phyloP scores from a whole-genome alignment of 2,888 invertebrate genomes.

The Osedax fenrisi region DNA sequence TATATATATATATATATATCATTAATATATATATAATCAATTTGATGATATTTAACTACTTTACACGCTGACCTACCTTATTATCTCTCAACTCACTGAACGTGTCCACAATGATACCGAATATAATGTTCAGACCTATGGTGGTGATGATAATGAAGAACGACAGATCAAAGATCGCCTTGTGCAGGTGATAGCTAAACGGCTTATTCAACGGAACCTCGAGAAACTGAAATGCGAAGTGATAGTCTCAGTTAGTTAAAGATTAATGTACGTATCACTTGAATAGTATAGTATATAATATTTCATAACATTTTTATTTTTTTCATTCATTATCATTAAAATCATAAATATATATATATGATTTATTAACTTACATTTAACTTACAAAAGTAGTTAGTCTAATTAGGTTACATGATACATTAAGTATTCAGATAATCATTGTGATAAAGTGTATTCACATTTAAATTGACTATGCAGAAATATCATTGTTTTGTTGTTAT shows the following conservation, averaged over 20 bases:
- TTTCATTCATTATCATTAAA: background rate
- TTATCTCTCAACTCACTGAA: conserved; percentile 49
- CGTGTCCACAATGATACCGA: conserved; percentile 50
- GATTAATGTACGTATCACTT: background rate
- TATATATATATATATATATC: too few species aligned
- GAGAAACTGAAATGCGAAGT: conserved; percentile 34
- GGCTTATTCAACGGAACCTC: conserved; percentile 33
- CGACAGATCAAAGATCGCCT: conserved; percentile 44
- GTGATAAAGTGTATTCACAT: too few species aligned
- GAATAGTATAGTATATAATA: background rate
- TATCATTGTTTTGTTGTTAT: too few species aligned
- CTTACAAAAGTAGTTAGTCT: too few species aligned
- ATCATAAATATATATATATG: background rate
- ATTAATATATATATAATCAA: background rate
- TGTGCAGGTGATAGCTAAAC: conserved; percentile 38
- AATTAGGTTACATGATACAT: too few species aligned
- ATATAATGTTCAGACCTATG: conserved; percentile 49
- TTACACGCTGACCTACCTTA: conserved; percentile 39
- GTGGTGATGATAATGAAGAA: conserved; percentile 50
- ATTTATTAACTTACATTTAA: too few species aligned
- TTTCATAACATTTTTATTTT: background rate
- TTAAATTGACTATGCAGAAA: too few species aligned
- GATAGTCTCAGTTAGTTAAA: background rate
- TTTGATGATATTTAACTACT: background rate
- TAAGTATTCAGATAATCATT: too few species aligned